Conservation (phyloP, 2,888 invertebrate species). For the Lacanobia wlatinum region DNA sequence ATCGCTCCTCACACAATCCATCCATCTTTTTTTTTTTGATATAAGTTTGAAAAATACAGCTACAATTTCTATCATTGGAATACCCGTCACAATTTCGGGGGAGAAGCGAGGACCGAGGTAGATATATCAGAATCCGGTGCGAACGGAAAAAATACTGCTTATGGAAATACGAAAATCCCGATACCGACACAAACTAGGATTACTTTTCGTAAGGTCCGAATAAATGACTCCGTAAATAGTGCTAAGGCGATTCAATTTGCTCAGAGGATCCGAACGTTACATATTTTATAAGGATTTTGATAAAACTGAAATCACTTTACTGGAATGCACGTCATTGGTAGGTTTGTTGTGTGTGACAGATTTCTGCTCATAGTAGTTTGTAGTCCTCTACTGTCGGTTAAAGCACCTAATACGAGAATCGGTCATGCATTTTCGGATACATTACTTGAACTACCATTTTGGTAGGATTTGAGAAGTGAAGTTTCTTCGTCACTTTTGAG, state of each 20-base stretch:
- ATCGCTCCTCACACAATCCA: too few species aligned
- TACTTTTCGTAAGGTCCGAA: slow-evolving; percentile 71
- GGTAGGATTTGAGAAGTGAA: too few species aligned
- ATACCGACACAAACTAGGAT: slow-evolving; percentile 73
- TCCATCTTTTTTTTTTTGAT: too few species aligned
- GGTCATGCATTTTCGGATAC: too few species aligned
- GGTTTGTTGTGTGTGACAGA: background rate
- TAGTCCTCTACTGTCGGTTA: background rate
- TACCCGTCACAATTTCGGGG: slow-evolving; percentile 34
- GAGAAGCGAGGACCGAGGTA: slow-evolving; percentile 26
- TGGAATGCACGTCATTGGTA: background rate
- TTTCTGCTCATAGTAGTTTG: background rate
- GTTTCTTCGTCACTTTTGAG: too few species aligned
- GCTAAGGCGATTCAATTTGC: slow-evolving; percentile 70
- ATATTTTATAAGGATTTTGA: slow-evolving; percentile 58
- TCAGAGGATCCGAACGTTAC: slow-evolving; percentile 62
- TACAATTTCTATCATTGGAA: slow-evolving; percentile 27
- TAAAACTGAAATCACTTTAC: slow-evolving; percentile 26
- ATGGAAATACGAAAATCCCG: slow-evolving; percentile 71
- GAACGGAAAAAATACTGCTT: slow-evolving; percentile 68
- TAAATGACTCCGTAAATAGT: slow-evolving; percentile 72
- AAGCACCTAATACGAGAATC: too few species aligned
- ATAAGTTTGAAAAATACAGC: slow-evolving; percentile 36
- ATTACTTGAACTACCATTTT: too few species aligned
- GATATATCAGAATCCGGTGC: slow-evolving; percentile 53